A percentile compares a stretch with the other conserved stretches of the same genome.
Conservation (phyloP, 92 coral and sea anemone species). For the Phenganax stokvisi region DNA sequence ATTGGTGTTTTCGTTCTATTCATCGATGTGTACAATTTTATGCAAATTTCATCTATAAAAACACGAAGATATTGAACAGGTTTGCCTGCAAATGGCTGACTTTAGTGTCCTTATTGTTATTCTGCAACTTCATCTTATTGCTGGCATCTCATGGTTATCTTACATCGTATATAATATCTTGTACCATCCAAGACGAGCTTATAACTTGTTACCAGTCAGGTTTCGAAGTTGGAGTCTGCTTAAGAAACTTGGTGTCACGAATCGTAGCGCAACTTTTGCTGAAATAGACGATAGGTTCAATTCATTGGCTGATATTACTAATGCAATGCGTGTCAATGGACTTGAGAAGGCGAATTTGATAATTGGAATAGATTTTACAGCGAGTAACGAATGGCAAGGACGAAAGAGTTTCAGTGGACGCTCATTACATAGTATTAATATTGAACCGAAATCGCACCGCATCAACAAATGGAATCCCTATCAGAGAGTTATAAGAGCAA, state of each 20-base stretch:
- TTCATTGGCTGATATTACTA: conserved; percentile 66
- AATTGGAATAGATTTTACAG: conserved; percentile 91
- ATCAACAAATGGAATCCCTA: conserved; percentile 79
- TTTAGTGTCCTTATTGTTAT: neutral
- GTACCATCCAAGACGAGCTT: conserved; percentile 74
- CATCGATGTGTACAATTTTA: neutral
- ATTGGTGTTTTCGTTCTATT: neutral
- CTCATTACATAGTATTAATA: conserved; percentile 69
- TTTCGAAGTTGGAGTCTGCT: conserved; percentile 63
- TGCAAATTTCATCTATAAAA: neutral
- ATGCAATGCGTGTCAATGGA: conserved; percentile 71
- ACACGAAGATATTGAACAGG: neutral
- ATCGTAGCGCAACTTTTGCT: conserved; percentile 52
- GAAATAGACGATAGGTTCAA: conserved; percentile 71
- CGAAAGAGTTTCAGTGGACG: conserved; percentile 76
- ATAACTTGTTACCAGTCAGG: conserved; percentile 54
- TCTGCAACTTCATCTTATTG: neutral
- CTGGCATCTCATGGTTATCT: neutral
- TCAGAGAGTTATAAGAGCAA: conserved; percentile 76
- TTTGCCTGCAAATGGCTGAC: neutral
- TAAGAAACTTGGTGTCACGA: conserved; percentile 63
- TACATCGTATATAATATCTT: conserved; percentile 53
- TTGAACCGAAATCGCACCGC: conserved; percentile 36
- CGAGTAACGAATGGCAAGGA: conserved; percentile 99
- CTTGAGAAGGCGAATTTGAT: conserved; percentile 74